Percentiles rank a stretch among this genome's conserved stretches.
Conservation (phyloP, 1,140 invertebrate species). For the Penaeus japonicus region DNA sequence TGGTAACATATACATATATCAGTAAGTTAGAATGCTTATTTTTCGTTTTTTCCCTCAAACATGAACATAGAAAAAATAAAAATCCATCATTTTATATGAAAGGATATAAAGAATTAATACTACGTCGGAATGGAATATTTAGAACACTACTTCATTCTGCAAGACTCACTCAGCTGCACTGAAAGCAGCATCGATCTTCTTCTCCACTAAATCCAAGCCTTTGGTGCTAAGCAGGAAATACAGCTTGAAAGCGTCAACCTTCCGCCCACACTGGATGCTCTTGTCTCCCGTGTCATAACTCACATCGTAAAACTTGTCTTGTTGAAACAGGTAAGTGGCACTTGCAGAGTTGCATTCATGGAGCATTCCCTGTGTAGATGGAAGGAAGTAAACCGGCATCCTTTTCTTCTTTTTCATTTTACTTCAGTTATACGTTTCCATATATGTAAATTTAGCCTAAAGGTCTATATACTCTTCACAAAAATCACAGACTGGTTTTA, state of each 20-base stretch:
- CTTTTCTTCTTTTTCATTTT: no score
- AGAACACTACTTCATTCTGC: no score
- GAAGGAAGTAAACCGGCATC: background rate
- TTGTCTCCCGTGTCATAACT: constrained; percentile 92
- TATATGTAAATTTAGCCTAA: background rate
- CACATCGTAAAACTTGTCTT: constrained; percentile 92
- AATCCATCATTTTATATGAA: background rate
- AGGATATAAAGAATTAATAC: background rate
- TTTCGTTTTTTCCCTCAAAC: background rate
- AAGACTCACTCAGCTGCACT: constrained; percentile 61
- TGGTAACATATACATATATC: background rate
- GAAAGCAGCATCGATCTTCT: constrained; percentile 74
- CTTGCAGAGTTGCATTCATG: constrained; percentile 78
- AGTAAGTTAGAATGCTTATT: background rate
- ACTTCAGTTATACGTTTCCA: background rate
- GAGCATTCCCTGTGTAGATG: constrained; percentile 67
- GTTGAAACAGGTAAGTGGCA: constrained; percentile 88
- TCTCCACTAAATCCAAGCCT: constrained; percentile 70
- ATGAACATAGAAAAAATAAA: background rate
- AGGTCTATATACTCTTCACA: background rate
- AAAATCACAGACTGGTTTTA: no score
- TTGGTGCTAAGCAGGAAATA: constrained; percentile 90
- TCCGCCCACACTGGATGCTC: constrained; percentile 90
- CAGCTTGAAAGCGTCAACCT: constrained; percentile 90
- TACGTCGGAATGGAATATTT: no score